Conservation (phyloP, 2,113 vertebrate species). For the Fulica atra region DNA sequence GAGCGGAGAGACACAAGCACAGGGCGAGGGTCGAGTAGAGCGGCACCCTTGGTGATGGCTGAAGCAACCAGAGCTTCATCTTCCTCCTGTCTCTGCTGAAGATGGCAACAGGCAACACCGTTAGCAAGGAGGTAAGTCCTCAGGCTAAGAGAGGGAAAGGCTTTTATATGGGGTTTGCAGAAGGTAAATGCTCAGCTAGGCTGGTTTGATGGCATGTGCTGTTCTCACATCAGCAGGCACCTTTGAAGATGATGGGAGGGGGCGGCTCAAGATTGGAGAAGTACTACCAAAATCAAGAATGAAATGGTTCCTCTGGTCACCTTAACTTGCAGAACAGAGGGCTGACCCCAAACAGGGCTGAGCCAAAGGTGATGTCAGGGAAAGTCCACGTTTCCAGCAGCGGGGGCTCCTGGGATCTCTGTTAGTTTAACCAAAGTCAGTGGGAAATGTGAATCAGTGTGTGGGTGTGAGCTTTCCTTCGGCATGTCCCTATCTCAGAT, state of each 20-base stretch:
- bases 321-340: not conserved
- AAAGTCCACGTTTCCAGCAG: not conserved
- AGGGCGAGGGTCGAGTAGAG: not conserved
- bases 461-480: not conserved
- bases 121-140: not conserved
- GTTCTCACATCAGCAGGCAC: not conserved
- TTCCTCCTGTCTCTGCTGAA: not conserved
- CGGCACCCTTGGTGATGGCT: not conserved
- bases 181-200: not conserved
- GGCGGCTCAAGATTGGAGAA: not conserved
- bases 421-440: not conserved
- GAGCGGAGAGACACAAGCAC: not conserved
- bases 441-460: not conserved
- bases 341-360: not conserved
- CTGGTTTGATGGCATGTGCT: not conserved
- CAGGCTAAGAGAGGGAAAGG: not conserved
- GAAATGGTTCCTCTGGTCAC: not conserved
- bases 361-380: accelerated
- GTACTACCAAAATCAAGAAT: too few species aligned
- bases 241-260: not conserved
- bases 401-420: not conserved
- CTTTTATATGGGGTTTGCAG: accelerated
- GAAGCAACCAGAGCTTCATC: accelerated
- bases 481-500: not conserved
- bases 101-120: not conserved